Evolutionary conservation across 2,888 invertebrate species (phyloP), one percentile per base, ranked within the genome.

Genomic region (Beris morrisii): DNA sequence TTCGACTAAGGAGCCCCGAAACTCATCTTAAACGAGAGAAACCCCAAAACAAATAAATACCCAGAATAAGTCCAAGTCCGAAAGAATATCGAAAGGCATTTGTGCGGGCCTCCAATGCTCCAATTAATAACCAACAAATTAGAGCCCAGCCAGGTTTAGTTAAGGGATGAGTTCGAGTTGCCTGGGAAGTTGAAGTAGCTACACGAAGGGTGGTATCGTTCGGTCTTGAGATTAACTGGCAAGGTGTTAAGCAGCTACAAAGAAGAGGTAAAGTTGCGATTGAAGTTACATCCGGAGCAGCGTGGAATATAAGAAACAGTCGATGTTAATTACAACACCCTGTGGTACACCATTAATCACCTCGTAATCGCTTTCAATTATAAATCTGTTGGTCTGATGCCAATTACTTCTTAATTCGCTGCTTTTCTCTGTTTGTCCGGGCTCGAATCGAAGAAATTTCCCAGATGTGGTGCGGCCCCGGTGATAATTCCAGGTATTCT

Each of bases 341-440:
- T 54, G 58, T 54, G 52, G 64, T 57, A 43, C 53, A 38, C 63
- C 65, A 66, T 68, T 61, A 68, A 68, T 68, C 68, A 68, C 59
- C 58, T 63, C 52, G 28, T 55, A 68, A 64, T 48, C 64, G 58
- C 61, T 64, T 65, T 66, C 52, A 66, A 63, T 68, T 68, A 66
- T 64, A 66, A 65, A 66, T 64, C 63, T 59, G 52, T 52, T 63
- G 31, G 45, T 58, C 45, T 58, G 64, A 67, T 67, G 50, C 46
- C 50, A 66, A 64, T 66, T 64, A 64, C 56, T 54, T 57, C 64
- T 66, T 56, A 46, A 54, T 44, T 64, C 38, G 31, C 38, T 15
- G 38, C 61, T 61, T 38, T 52, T 52, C 52, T 22, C 6, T n/a
- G 15, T 38, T 38, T 43, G 56, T 43, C 6, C 38, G 38, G 38